phyloP scores from a whole-genome alignment of 2,113 vertebrate genomes.

The Rhynchomys soricoides region DNA sequence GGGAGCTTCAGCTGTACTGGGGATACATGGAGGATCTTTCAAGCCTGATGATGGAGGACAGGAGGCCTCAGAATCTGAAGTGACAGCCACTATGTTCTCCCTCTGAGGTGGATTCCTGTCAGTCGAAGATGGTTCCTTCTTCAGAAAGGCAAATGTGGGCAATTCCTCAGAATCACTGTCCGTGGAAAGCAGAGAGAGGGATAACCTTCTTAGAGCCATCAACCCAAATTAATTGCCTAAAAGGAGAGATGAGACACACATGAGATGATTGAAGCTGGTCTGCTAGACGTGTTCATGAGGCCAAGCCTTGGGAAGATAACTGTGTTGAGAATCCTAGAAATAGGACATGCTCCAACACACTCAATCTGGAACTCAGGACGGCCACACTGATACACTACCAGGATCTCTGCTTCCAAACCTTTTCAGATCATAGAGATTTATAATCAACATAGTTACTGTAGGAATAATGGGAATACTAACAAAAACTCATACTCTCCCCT shows the following conservation, averaged over 20 bases:
- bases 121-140: constrained; percentile 45
- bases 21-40: background rate
- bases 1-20: background rate
- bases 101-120: background rate
- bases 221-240: constrained; percentile 32
- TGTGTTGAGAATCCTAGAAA: background rate
- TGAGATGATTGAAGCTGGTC: background rate
- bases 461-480: background rate
- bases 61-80: constrained; percentile 41
- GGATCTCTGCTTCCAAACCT: background rate
- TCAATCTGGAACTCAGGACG: constrained; percentile 8
- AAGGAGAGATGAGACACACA: constrained; percentile 32
- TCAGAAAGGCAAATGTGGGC: constrained; percentile 86
- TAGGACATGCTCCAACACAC: background rate
- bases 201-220: constrained; percentile 56
- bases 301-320: background rate
- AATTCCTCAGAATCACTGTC: constrained; percentile 86
- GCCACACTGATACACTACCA: background rate
- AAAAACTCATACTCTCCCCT: background rate
- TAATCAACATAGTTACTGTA: background rate
- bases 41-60: background rate
- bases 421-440: background rate
- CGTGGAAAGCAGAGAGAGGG: constrained; percentile 55
- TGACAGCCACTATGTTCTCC: constrained; percentile 14
- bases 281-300: background rate